A percentile compares a stretch with the other conserved stretches of the same genome.
Conservation (phyloP, 2,888 invertebrate genomes). For the Operophtera brumata region DNA sequence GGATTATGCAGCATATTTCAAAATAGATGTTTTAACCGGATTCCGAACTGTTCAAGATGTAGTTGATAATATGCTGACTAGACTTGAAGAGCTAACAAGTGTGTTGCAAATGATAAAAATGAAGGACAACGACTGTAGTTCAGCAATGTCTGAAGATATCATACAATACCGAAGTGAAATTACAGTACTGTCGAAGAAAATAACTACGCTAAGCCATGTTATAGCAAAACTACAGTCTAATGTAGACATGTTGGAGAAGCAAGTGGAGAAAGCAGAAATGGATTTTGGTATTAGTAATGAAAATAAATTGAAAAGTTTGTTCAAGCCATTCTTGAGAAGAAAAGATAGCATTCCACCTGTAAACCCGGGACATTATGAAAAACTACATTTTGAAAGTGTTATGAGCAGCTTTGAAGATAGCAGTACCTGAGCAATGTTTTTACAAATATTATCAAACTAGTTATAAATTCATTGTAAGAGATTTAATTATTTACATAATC, state of each 20-base stretch:
- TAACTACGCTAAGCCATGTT: slow-evolving; percentile 77
- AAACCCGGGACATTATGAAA: slow-evolving; percentile 28
- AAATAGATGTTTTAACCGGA: slow-evolving; percentile 76
- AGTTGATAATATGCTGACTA: slow-evolving; percentile 84
- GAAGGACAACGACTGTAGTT: slow-evolving; percentile 69
- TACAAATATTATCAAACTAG: neutral
- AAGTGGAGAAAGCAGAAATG: slow-evolving; percentile 81
- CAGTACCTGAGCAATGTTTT: slow-evolving; percentile 14
- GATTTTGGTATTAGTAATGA: slow-evolving; percentile 80
- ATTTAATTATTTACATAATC: slow-evolving; percentile 5
- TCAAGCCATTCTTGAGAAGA: slow-evolving; percentile 81
- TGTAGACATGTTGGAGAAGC: slow-evolving; percentile 79
- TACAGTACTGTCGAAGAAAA: slow-evolving; percentile 74
- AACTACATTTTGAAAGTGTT: slow-evolving; percentile 53
- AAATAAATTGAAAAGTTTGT: slow-evolving; percentile 79
- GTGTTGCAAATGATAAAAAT: slow-evolving; percentile 80
- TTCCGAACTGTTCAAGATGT: slow-evolving; percentile 82
- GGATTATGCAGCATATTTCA: slow-evolving; percentile 80
- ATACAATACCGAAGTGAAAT: slow-evolving; percentile 77
- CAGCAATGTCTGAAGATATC: slow-evolving; percentile 76
- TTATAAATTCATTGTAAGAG: neutral
- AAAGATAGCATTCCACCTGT: slow-evolving; percentile 44
- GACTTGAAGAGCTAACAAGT: slow-evolving; percentile 84
- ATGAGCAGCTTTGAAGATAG: slow-evolving; percentile 56
- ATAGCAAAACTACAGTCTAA: slow-evolving; percentile 73